Base-by-base conservation (phyloP, 2,113 vertebrate genomes). In the Callospermophilus lateralis region DNA sequence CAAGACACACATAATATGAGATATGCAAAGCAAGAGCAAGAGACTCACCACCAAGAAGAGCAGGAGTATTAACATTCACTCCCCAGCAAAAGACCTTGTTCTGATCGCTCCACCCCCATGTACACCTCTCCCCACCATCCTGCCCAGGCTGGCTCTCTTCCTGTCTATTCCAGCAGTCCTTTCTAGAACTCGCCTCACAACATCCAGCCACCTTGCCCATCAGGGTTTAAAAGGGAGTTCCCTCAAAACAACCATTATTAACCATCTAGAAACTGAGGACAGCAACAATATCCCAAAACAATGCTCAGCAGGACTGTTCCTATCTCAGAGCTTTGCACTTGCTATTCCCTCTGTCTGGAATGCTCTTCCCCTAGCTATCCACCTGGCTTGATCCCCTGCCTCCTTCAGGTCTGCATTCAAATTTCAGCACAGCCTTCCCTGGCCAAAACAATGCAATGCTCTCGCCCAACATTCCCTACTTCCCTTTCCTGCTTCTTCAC, bases 121-220 rank as follows among this genome's bases (percentile, higher is more conserved):
- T 9, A 13, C 34, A 63, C 63, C 24, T 93, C 32, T 86, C 28
- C 48, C 80, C 72, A 34, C 37, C 51, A 48, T 3, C 76, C 42
- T 63, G 24, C 20, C 63, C 89, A 83, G 55, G 5, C 37, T 39
- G 61, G 34, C 72, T 94, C 65, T 70, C 61, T 37, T 94, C 74
- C 74, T 39, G 61, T 93, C 83, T 95, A 83, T n/a, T 55, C 85
- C 39, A 70, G 37, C 34, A 72, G 39, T 4, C 8, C 51, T 81
- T 94, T 84, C 93, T 87, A 84, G 76, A 92, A 61, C 73, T 53
- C 63, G 70, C 81, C 55, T 90, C 63, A 74, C 48, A 89, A 91
- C 28, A 72, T 51, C 20, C 67, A 96, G 37, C 4, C 80, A 87
- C n/a, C 45, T 15, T 65, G 73, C n/a, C 58, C 13, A 34, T n/a